Conservation (phyloP, 92 coral and sea anemone genomes). For the Galaxea fascicularis region DNA sequence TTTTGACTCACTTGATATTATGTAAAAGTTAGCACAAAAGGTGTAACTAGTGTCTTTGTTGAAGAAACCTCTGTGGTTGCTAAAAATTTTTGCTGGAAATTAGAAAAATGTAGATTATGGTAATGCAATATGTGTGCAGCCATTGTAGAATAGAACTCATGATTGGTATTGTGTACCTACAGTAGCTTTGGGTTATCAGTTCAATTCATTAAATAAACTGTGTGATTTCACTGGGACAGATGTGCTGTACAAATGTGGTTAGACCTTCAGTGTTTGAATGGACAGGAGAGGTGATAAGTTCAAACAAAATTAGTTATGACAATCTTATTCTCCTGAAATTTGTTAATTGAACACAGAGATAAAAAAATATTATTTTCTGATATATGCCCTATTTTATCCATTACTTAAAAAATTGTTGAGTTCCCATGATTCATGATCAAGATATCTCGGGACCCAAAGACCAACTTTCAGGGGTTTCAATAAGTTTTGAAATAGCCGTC, state of each 20-base stretch:
- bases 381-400: no score
- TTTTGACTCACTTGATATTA: not conserved
- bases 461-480: no score
- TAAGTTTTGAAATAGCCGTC: no score
- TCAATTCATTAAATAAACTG: slow-evolving; percentile 10
- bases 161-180: not conserved
- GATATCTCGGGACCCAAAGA: no score
- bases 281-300: not conserved
- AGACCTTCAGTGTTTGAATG: not conserved
- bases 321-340: no score
- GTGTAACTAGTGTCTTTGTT: not conserved
- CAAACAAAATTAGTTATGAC: no score
- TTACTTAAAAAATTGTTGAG: no score
- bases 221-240: not conserved
- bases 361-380: no score
- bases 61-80: not conserved
- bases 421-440: no score
- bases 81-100: not conserved
- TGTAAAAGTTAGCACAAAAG: not conserved
- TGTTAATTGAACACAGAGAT: no score
- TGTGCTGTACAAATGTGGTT: not conserved
- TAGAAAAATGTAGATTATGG: not conserved
- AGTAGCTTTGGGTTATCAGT: not conserved
- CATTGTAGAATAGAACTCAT: not conserved
- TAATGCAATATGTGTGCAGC: not conserved